phyloP scores from a whole-genome alignment of 2,888 invertebrate genomes.

The Diarsia rubi region DNA sequence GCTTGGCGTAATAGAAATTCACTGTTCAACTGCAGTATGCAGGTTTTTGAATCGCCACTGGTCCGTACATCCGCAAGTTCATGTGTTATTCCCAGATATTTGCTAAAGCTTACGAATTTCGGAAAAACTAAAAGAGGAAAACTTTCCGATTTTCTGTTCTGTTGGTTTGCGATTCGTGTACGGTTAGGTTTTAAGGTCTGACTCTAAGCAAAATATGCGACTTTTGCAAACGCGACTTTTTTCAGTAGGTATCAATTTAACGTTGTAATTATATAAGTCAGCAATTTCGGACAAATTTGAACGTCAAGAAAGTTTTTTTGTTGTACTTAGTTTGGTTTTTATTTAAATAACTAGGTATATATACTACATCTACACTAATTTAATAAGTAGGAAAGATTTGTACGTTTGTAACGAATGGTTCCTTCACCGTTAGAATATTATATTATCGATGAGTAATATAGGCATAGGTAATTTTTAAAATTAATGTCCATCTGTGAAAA shows the following conservation, averaged over 20 bases:
- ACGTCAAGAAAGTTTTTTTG: too few species aligned
- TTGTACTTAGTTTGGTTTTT: too few species aligned
- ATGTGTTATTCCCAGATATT: not conserved
- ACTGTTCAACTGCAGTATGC: conserved; percentile 51
- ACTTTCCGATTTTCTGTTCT: not conserved
- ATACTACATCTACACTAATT: too few species aligned
- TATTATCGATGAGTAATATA: too few species aligned
- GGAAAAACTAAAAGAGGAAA: not conserved
- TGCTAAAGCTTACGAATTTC: not conserved
- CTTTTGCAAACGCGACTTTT: not conserved
- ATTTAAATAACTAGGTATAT: too few species aligned
- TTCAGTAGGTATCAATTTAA: not conserved
- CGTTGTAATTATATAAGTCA: too few species aligned
- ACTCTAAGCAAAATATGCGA: not conserved
- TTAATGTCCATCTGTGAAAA: too few species aligned
- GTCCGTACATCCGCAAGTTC: conserved; percentile 2
- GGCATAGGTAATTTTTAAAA: too few species aligned
- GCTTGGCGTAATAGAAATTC: conserved; percentile 67
- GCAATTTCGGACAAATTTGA: too few species aligned
- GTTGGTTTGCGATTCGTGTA: not conserved
- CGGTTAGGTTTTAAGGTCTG: not conserved
- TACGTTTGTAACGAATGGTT: too few species aligned
- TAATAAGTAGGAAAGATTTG: too few species aligned
- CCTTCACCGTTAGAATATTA: too few species aligned
- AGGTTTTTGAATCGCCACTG: conserved; percentile 45